Conservation (phyloP, 2,888 invertebrate species). For the Hirtodrosophila confusa region DNA sequence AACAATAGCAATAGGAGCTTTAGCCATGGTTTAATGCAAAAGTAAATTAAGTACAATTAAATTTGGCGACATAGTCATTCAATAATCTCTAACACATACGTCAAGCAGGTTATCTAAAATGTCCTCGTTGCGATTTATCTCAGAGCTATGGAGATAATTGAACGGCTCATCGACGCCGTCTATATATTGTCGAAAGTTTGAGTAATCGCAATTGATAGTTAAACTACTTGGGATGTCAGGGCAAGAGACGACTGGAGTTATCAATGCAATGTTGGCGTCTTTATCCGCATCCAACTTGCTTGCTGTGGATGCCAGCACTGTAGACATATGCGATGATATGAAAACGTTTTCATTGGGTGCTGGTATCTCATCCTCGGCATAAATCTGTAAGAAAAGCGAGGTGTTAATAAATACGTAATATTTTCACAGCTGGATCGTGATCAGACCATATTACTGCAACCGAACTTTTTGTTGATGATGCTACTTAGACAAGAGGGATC, state of each 20-base stretch:
- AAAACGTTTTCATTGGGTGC: conserved; percentile 62
- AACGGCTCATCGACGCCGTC: conserved; percentile 81
- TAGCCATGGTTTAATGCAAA: not conserved
- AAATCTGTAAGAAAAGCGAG: conserved; percentile 48
- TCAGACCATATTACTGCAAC: conserved; percentile 63
- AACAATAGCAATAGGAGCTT: too few relatives aligned
- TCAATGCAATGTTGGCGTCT: conserved; percentile 32
- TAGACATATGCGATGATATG: conserved; percentile 64
- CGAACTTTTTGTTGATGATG: conserved; percentile 43
- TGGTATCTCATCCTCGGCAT: conserved; percentile 66
- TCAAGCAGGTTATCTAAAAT: conserved; percentile 80
- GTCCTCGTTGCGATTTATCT: conserved; percentile 75
- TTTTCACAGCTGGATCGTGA: not conserved
- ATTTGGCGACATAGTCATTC: conserved; percentile 32
- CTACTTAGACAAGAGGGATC: conserved; percentile 36
- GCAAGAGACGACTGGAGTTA: conserved; percentile 20
- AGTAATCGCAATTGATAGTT: conserved; percentile 51
- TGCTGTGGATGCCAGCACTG: conserved; percentile 12
- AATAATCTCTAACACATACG: conserved; percentile 80
- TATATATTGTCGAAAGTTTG: conserved; percentile 73
- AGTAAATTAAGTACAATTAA: conserved; percentile 5
- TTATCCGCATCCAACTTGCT: conserved; percentile 25
- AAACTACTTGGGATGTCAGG: conserved; percentile 29
- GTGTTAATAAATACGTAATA: not conserved
- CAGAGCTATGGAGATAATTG: conserved; percentile 75